Conservation (phyloP, 2,797 vertebrate genomes). For the Acanthopagrus latus region DNA sequence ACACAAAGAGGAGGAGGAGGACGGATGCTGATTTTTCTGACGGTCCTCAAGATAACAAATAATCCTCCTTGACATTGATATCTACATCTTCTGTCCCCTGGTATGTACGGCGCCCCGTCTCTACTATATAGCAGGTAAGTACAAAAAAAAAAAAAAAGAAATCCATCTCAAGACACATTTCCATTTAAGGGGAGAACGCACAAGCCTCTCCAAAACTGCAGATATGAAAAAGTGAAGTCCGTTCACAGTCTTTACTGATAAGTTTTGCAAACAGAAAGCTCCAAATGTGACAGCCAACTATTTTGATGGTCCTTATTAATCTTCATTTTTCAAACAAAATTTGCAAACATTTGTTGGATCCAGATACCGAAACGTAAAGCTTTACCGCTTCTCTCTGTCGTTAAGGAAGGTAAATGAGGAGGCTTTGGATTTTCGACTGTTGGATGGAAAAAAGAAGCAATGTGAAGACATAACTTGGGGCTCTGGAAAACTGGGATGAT, state of each 20-base stretch:
- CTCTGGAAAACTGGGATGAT: not conserved
- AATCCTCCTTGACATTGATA: constrained; percentile 55
- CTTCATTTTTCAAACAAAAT: no score
- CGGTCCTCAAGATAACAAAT: constrained; percentile 55
- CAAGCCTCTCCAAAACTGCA: not conserved
- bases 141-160: constrained; percentile 18
- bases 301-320: no score
- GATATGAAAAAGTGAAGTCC: not conserved
- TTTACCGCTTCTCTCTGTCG: no score
- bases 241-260: not conserved
- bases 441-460: not conserved
- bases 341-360: no score
- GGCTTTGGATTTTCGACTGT: no score
- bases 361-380: no score
- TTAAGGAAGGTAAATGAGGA: no score
- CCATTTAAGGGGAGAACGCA: not conserved
- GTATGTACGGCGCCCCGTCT: constrained; percentile 2
- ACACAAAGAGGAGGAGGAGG: constrained; percentile 33
- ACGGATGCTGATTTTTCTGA: constrained; percentile 21
- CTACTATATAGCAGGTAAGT: constrained; percentile 1
- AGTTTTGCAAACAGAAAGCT: no score
- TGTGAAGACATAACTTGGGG: not conserved
- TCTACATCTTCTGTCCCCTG: constrained; percentile 46
- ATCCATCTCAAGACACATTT: not conserved
- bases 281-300: no score